Conservation (phyloP, 2,888 invertebrate genomes). For the Eupithecia subumbrata region DNA sequence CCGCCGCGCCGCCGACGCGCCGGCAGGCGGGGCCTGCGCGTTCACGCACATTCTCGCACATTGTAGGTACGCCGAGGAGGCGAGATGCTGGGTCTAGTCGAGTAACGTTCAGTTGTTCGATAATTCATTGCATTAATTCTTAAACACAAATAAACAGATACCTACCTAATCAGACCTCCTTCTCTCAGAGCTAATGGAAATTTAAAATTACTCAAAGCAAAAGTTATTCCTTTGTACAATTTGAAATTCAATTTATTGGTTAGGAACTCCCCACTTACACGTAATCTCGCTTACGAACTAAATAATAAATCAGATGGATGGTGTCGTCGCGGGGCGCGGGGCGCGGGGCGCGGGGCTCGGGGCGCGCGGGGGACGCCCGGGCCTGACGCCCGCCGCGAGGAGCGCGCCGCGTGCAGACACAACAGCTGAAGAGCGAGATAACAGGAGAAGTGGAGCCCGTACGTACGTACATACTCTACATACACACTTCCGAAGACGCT, state of each 20-base stretch:
- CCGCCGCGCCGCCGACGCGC: too few species aligned
- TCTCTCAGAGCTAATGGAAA: constrained; percentile 5
- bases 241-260: constrained; percentile 31
- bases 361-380: too few species aligned
- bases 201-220: constrained; percentile 9
- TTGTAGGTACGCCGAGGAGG: not conserved
- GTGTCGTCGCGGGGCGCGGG: not conserved
- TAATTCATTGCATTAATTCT: not conserved
- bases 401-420: not conserved
- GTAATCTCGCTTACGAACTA: constrained; percentile 48
- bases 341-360: too few species aligned
- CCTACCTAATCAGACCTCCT: not conserved
- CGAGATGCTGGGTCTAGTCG: not conserved
- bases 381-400: too few species aligned
- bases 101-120: not conserved
- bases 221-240: constrained; percentile 16
- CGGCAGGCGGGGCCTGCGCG: too few species aligned
- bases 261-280: constrained; percentile 23
- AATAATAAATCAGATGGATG: constrained; percentile 56
- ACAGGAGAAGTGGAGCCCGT: too few species aligned
- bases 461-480: too few species aligned
- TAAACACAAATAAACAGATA: not conserved
- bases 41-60: not conserved
- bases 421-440: not conserved
- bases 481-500: too few species aligned